Evolutionary conservation across 2,888 invertebrate genomes (phyloP).

Genomic region (Disparrhopalites patrizii): DNA sequence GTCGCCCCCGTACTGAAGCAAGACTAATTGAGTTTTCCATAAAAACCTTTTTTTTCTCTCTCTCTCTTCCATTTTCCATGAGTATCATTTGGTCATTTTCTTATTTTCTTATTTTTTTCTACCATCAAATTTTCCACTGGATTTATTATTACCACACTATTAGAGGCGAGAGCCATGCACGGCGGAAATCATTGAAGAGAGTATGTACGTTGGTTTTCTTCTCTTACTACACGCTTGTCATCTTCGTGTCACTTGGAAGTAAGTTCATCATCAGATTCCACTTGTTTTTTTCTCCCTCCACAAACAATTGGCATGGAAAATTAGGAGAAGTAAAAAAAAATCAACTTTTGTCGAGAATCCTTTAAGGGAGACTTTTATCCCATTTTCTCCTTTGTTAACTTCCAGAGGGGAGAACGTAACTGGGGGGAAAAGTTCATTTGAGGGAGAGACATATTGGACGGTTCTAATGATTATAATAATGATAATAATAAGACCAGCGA

Average conservation of each 20-base stretch:
- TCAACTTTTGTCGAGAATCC: too few relatives aligned
- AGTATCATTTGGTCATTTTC: constrained; percentile 17
- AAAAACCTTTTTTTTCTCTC: too few relatives aligned
- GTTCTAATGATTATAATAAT: too few relatives aligned
- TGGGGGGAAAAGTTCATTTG: neutral
- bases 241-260: neutral
- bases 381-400: neutral
- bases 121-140: neutral
- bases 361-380: neutral
- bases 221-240: neutral
- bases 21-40: constrained; percentile 29
- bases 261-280: too few relatives aligned
- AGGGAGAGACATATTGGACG: too few relatives aligned
- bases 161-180: too few relatives aligned
- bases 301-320: too few relatives aligned
- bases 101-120: constrained; percentile 7
- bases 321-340: too few relatives aligned
- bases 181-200: too few relatives aligned
- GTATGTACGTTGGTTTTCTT: too few relatives aligned
- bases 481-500: too few relatives aligned
- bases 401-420: neutral
- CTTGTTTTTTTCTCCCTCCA: neutral
- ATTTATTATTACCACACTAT: neutral
- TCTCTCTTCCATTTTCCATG: constrained; percentile 23
- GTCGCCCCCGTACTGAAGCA: constrained; percentile 25